Base-by-base conservation (phyloP, 2,888 invertebrate species). In the Diarsia brunnea region DNA sequence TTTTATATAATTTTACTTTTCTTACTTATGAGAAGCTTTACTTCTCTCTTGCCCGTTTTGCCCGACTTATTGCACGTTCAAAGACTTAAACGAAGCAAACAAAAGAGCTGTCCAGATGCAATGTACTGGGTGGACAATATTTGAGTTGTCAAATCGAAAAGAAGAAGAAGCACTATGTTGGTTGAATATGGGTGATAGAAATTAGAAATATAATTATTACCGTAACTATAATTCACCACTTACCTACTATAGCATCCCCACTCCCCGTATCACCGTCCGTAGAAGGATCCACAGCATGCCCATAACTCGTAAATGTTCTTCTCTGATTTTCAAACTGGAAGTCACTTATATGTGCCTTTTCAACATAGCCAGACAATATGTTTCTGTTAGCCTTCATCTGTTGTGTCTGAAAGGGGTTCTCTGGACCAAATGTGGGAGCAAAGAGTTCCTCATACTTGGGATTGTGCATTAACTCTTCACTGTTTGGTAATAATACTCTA, bases 291-390 rank as follows among this genome's bases (percentile, higher is more conserved):
- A 99, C 93, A 0, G 99, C 99, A 96, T 99, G 99, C 4, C 99
- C 99, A 91, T 98, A 99, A 92, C 99, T 99, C 55, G 98, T 98
- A 93, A 99, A 99, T 27, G 99, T 99, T 89, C 99, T 96, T 75
- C 99, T 97, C 92, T 99, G 99, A 92, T 98, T 99, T 94, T 99
- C 99, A 97, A 99, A 99, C 90, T 99, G 99, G 94, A 99, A 99
- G 88, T 98, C 98, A 94, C 98, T 99, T 69, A 99, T 98, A 93
- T 99, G 99, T 0, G 99, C 99, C 83, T 98, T 98, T 92, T 99
- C 99, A 0, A 99, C 98, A 95, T 97, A 99, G 1, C 99, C 99
- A 0, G 99, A 98, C 19, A 99, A 95, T 89, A 98, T 99, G 92
- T 99, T 99, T 91, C 99, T 98, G 11, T 97, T 97, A 0, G 99